Conservation (phyloP, 1,140 invertebrate species). For the Drosophila pseudoobscura region DNA sequence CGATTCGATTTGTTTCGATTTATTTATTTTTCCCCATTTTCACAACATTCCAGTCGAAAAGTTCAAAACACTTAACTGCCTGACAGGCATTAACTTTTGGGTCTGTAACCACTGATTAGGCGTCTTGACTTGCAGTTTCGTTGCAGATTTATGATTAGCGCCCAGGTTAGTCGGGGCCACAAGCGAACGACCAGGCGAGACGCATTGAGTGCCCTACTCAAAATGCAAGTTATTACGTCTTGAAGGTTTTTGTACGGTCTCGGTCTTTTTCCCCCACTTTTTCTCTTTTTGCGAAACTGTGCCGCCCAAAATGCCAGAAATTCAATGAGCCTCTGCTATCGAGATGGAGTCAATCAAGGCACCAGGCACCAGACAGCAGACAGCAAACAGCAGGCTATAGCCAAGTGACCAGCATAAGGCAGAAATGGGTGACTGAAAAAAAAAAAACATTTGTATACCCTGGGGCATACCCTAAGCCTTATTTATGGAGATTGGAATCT, state of each 20-base stretch:
- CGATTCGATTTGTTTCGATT: constrained; percentile 53
- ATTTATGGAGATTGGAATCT: constrained; percentile 35
- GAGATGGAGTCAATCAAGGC: constrained; percentile 56
- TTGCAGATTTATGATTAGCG: constrained; percentile 78
- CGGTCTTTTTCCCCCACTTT: constrained; percentile 9
- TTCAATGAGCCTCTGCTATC: constrained; percentile 73
- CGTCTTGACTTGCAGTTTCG: constrained; percentile 52
- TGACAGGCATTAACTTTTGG: constrained; percentile 75
- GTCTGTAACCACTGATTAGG: constrained; percentile 67
- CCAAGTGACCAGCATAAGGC: constrained; percentile 38
- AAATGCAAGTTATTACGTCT: constrained; percentile 79
- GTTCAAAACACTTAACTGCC: constrained; percentile 77
- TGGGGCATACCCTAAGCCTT: constrained; percentile 33
- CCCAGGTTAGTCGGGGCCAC: constrained; percentile 42
- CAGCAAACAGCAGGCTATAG: not conserved
- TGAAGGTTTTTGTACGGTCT: constrained; percentile 52
- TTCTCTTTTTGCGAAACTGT: constrained; percentile 54
- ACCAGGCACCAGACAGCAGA: not conserved
- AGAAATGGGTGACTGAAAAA: constrained; percentile 21
- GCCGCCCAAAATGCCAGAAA: constrained; percentile 76
- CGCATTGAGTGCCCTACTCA: constrained; percentile 73
- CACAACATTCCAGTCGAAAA: constrained; percentile 74
- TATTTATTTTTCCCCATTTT: constrained; percentile 71
- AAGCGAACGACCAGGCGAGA: constrained; percentile 34
- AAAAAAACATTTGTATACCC: constrained; percentile 22